Evolutionary conservation across 2,888 invertebrate species (phyloP), one percentile per base, ranked within the genome.

Genomic region (Exocentrus adspersus): DNA sequence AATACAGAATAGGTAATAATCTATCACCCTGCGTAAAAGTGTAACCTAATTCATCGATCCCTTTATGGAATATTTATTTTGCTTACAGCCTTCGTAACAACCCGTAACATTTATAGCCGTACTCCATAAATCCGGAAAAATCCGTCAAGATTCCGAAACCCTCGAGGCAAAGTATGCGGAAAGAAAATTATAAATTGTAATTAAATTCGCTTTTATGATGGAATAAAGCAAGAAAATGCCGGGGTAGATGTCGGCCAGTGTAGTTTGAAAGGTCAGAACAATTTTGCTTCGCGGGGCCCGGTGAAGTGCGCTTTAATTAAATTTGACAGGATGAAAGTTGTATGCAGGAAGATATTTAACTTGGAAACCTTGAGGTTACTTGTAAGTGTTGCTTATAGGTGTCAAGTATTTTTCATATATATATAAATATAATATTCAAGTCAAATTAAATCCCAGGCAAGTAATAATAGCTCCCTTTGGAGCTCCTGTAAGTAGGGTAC

Each of bases 281-380:
- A 28, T 43, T 42, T 42, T 16, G 24, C 24, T 24, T 54, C 21
- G 42, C 21, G 17, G n/a, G 1, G 51, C 32, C n/a, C n/a, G 12
- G 28, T 42, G 54, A 45, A 43, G 28, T 2, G 41, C 12, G 32
- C 20, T 2, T 24, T 43, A n/a, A 54, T 37, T 19, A 48, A 32
- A 28, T 32, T 48, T 37, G 16, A 14, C 32, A 64, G 48, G 52
- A 61, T 65, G 60, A 65, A 61, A 56, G 61, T 45, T 21, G 12
- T 61, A 12, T 65, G 56, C 19, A 65, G 42, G 28, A 52, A 41
- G 45, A 53, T 56, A 19, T 43, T 43, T 20, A 56, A 45, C 9
- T 57, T 32, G 17, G 57, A 61, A 4, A 57, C 32, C 16, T 21
- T 56, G 46, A 46, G 46, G 30, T 12, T 61, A 5, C n/a, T 57